Base-by-base conservation (phyloP, 2,888 invertebrate species). In the Xylophagus ater region DNA sequence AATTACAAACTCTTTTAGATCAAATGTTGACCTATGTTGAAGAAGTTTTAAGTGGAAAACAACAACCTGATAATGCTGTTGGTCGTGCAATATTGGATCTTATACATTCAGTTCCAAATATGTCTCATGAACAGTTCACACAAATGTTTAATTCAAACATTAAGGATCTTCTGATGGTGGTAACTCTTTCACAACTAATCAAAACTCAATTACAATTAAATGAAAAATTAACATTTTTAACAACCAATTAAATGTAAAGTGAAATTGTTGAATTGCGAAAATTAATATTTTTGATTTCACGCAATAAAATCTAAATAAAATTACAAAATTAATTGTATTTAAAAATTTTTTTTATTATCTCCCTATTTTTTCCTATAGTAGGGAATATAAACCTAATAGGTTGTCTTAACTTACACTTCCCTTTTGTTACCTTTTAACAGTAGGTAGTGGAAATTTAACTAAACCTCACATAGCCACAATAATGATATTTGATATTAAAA, bases 141-240 rank as follows among this genome's bases (percentile, higher is more conserved):
- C 81, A 86, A 53, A 89, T 96, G 80, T 83, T 97, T 62, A 94
- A 94, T 60, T 83, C 90, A 51, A 89, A 90, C 57, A 86, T 96
- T 61, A 94, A 97, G 68, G 97, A 97, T 70, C 74, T 97, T 53
- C 72, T 97, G 54, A 97, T 98, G 97, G 92, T 90, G 28, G 82
- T 93, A 52, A 94, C 96, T 30, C 72, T 98, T 43, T 88, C 96
- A 10, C 94, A 96, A 58, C 72, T 98, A 43, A 89, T 93, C 56
- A 90, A 93, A 68, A 93, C 96, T 2, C 96, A 98, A 66, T 73
- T 97, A 53, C 87, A 90, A 57, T 72, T 98, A 38, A 94, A 96
- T 66, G 97, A 98, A 68, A 96, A 96, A 66, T 73, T 98, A 31
- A 87, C 87, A 6, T 73, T 87, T 51, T 72, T 89, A 49, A 86